phyloP scores from a whole-genome alignment of 2,888 invertebrate species.

The Ophioninae sp. region DNA sequence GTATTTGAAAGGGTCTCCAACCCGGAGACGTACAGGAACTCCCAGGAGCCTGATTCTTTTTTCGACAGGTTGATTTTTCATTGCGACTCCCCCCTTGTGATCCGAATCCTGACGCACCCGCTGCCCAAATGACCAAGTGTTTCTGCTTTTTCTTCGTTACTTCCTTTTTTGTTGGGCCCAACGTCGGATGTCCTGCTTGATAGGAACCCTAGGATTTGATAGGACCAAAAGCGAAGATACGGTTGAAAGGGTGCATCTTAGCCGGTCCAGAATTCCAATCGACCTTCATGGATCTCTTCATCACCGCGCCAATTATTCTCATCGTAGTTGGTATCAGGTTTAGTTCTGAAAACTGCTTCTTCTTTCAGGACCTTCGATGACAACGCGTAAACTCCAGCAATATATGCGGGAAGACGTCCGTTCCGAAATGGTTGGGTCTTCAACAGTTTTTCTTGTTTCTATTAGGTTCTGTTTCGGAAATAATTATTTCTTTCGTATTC shows the following conservation, averaged over 20 bases:
- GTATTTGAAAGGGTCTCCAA: conserved; percentile 1
- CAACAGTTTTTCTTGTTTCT: conserved; percentile 28
- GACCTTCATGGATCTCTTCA: conserved; percentile 28
- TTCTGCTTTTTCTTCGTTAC: not conserved
- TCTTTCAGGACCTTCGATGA: conserved; percentile 29
- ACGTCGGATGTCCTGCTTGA: not conserved
- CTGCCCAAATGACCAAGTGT: not conserved
- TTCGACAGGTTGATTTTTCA: conserved; percentile 58
- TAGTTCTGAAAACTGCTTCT: conserved; percentile 23
- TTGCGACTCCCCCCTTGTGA: conserved; percentile 34
- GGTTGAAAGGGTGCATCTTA: conserved; percentile 20
- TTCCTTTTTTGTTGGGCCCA: not conserved
- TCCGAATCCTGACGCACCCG: conserved; percentile 13
- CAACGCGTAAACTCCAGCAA: conserved; percentile 34
- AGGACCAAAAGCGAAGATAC: conserved; percentile 21
- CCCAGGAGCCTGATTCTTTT: conserved; percentile 60
- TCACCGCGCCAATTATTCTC: conserved; percentile 38
- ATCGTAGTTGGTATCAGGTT: conserved; percentile 30
- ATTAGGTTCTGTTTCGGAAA: too few relatives aligned
- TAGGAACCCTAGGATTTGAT: not conserved
- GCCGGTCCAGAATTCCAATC: conserved; percentile 1
- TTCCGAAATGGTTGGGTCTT: conserved; percentile 41
- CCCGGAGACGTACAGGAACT: conserved; percentile 52
- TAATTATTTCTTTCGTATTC: too few relatives aligned
- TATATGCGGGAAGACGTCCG: conserved; percentile 7